phyloP scores from a whole-genome alignment of 2,888 invertebrate species.

The Perizoma flavofasciatum region DNA sequence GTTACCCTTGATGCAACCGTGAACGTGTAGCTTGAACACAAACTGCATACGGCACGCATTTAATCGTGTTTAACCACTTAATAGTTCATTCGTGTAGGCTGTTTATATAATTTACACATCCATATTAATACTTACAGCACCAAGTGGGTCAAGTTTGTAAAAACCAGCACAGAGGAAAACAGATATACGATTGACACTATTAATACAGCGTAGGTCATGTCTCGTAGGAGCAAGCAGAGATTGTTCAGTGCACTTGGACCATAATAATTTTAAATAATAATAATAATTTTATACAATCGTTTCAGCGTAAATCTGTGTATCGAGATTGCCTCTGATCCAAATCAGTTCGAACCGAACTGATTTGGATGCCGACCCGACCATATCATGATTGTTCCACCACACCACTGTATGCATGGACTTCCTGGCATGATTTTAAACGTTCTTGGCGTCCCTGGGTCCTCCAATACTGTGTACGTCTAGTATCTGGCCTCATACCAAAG shows the following conservation, averaged over 20 bases:
- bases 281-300: too few species aligned
- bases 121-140: conserved; percentile 45
- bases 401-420: too few species aligned
- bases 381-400: too few species aligned
- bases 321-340: too few species aligned
- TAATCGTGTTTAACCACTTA: conserved; percentile 52
- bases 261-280: too few species aligned
- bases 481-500: too few species aligned
- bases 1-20: conserved; percentile 56
- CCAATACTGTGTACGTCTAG: too few species aligned
- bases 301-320: too few species aligned
- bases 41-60: conserved; percentile 55
- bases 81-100: conserved; percentile 56
- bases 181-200: conserved; percentile 69
- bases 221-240: conserved; percentile 22
- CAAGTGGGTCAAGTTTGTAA: conserved; percentile 77
- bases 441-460: too few species aligned
- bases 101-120: conserved; percentile 63
- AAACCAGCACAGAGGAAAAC: conserved; percentile 79
- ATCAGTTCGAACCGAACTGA: too few species aligned
- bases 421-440: too few species aligned
- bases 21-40: conserved; percentile 48
- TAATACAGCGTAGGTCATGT: conserved; percentile 45
- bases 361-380: too few species aligned
- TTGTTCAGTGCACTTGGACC: conserved; percentile 15